Evolutionary conservation across 2,113 vertebrate genomes (phyloP).

Genomic region (Ammospiza nelsoni): DNA sequence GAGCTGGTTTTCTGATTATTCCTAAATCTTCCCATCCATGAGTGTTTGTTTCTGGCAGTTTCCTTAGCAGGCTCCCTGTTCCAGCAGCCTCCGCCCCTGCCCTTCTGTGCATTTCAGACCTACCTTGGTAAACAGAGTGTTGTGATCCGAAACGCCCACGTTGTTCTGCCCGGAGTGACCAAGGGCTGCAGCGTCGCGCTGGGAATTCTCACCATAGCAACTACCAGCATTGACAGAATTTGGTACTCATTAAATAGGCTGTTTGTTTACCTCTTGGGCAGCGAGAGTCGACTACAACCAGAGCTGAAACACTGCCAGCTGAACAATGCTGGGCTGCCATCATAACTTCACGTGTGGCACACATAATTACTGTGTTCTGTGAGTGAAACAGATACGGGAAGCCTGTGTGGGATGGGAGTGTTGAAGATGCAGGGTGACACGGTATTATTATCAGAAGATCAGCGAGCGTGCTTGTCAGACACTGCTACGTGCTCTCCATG

Average conservation of each 20-base stretch:
- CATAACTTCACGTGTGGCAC: neutral
- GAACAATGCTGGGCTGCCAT: neutral
- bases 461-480: neutral
- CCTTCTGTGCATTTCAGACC: neutral
- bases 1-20: conserved; percentile 9
- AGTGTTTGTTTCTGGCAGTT: conserved; percentile 29
- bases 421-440: conserved; percentile 5
- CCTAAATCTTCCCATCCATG: neutral
- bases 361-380: neutral
- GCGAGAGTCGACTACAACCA: neutral
- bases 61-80: neutral
- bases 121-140: neutral
- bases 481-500: neutral
- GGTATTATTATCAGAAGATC: neutral
- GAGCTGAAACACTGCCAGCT: neutral
- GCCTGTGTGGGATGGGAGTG: neutral
- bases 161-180: conserved; percentile 43
- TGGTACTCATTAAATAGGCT: conserved; percentile 46
- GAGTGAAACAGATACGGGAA: neutral
- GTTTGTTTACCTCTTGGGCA: conserved; percentile 48
- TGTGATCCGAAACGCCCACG: neutral
- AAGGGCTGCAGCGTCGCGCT: neutral
- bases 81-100: neutral
- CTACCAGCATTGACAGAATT: conserved; percentile 47
- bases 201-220: conserved; percentile 71